phyloP scores from a whole-genome alignment of 1,140 invertebrate species.

The Bombus ignitus region DNA sequence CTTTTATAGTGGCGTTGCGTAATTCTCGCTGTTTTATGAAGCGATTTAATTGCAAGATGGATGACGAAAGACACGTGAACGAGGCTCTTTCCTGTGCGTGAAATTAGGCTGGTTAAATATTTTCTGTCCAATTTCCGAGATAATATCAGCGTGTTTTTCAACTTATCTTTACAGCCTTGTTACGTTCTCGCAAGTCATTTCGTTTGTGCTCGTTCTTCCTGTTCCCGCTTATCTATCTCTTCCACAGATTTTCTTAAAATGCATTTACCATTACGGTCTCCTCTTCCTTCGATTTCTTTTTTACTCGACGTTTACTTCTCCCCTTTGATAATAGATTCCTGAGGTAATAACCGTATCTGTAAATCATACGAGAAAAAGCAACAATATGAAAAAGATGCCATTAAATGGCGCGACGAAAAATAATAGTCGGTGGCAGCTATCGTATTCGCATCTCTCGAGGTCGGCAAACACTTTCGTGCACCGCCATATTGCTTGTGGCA shows the following conservation, averaged over 20 bases:
- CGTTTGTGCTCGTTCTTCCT: not conserved
- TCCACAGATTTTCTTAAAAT: not conserved
- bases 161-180: conserved; percentile 31
- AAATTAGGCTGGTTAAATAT: conserved; percentile 1
- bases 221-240: not conserved
- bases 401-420: not conserved
- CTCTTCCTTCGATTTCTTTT: not conserved
- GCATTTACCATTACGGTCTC: not conserved
- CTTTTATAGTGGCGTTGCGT: not conserved
- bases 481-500: not conserved
- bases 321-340: not conserved
- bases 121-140: not conserved
- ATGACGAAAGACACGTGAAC: not conserved
- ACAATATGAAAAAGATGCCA: not conserved
- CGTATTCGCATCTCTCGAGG: not conserved
- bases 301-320: not conserved
- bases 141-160: not conserved
- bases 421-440: not conserved
- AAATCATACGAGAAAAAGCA: not conserved
- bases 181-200: not conserved
- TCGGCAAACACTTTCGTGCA: not conserved
- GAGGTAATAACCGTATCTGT: not conserved
- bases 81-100: not conserved
- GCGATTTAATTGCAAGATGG: not conserved
- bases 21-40: not conserved